Percentiles rank a stretch among this genome's conserved stretches.
phyloP scores from a whole-genome alignment of 2,113 vertebrate species.

The Vulpes vulpes region DNA sequence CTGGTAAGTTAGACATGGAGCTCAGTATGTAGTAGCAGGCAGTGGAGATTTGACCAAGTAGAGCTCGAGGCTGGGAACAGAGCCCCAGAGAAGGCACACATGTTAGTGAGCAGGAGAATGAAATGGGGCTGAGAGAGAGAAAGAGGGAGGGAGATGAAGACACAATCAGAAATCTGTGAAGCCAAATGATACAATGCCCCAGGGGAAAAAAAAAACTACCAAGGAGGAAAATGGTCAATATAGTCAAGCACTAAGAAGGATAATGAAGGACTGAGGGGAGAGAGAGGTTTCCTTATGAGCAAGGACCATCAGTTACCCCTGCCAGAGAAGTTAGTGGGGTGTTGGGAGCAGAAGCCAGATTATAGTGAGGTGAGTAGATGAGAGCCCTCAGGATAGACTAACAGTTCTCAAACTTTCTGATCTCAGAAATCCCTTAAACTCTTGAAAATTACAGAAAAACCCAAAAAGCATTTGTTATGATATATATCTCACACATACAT shows the following conservation, averaged over 20 bases:
- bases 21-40: background rate
- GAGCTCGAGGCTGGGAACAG: background rate
- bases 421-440: too few relatives aligned
- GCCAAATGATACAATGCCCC: background rate
- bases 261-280: background rate
- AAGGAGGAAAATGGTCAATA: background rate
- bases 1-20: background rate
- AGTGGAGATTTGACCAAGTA: background rate
- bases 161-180: background rate
- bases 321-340: background rate
- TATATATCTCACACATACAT: background rate
- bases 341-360: background rate
- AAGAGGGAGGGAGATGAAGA: background rate
- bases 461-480: too few relatives aligned
- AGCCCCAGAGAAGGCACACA: background rate
- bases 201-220: too few relatives aligned
- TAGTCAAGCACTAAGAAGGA: background rate
- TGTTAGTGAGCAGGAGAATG: background rate
- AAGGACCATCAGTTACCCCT: background rate
- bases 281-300: background rate
- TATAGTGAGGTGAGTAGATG: background rate
- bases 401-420: background rate
- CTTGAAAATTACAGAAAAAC: too few relatives aligned
- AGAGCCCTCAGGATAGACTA: background rate
- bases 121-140: background rate